A percentile compares a stretch with the other conserved stretches of the same genome.
Conservation (phyloP, 1,140 invertebrate species). For the Drosophila kikkawai region DNA sequence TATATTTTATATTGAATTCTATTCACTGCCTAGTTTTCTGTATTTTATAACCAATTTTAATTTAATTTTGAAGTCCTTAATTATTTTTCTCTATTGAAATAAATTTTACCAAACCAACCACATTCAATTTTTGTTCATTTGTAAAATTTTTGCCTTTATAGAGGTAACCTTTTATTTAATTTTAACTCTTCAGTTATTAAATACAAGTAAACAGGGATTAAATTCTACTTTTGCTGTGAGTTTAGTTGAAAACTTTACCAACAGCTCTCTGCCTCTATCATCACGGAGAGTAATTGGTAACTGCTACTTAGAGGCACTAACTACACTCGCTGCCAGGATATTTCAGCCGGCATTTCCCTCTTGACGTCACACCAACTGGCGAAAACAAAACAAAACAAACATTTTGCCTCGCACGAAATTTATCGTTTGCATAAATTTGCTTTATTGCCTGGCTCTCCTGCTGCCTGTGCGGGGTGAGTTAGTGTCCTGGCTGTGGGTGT, state of each 20-base stretch:
- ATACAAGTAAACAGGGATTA: neutral
- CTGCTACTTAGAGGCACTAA: conserved; percentile 63
- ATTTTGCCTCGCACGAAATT: conserved; percentile 78
- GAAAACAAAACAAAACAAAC: conserved; percentile 73
- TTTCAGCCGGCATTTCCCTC: conserved; percentile 13
- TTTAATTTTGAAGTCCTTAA: neutral
- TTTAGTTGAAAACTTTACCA: conserved; percentile 5
- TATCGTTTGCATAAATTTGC: conserved; percentile 85
- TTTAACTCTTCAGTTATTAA: neutral
- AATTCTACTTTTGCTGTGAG: neutral
- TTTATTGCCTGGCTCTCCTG: conserved; percentile 73
- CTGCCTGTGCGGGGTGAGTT: conserved; percentile 35
- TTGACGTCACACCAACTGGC: conserved; percentile 47
- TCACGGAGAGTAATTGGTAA: conserved; percentile 48
- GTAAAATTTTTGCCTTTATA: neutral
- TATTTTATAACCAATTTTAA: neutral
- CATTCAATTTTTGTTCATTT: neutral
- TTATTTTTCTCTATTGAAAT: neutral
- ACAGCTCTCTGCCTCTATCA: neutral
- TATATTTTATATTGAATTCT: neutral
- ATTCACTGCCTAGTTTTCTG: too few relatives aligned
- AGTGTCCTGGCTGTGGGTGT: conserved; percentile 12
- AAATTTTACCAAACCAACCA: neutral
- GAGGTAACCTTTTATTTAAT: neutral
- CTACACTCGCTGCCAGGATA: conserved; percentile 46